Base-by-base conservation (phyloP, 2,797 vertebrate genomes). In the Gallinago nigripennis region DNA sequence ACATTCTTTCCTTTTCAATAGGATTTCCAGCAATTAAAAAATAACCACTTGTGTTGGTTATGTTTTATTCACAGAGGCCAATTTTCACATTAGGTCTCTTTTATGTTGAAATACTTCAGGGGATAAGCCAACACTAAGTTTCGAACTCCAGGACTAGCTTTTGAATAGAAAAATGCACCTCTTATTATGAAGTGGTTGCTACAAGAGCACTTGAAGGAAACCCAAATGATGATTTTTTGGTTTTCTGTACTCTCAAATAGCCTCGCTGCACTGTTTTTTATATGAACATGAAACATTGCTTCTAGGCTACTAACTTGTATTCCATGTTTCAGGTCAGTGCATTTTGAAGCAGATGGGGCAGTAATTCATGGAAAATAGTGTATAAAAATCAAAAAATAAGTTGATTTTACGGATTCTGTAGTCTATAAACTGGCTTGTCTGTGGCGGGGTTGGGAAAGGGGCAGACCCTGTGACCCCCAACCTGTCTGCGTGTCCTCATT, bases 291-390 rank as follows among this genome's bases (percentile, higher is more conserved):
- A 93, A 93, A 89, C 60, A 83, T 88, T 85, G 87, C 92, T 96
- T 82, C 83, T 91, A 58, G 87, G 86, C 89, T 94, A 79, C 82
- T 92, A 73, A 48, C 85, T 81, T 86, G 54, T 89, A 82, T 89
- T 82, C 87, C 4, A 1, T 88, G 89, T 96, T 96, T 95, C 96
- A 95, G 94, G 96, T 96, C 96, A 96, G 46, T 95, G 95, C 91
- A 84, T 96, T 96, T 92, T 37, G 90, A 91, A 96, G 92, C 94
- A 95, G 94, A 95, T 91, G 95, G 92, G 86, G 72, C 89, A 89
- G 83, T 96, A 97, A 97, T 96, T 97, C 16, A 82, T 95, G 86
- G 88, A 89, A 96, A 96, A 83, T 53, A 95, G 60, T 68, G 43
- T 81, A 94, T 76, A 95, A 86, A 72, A 95, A 95, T 94, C 79